phyloP scores from a whole-genome alignment of 2,797 vertebrate species.

The Phylloscopus collybita region DNA sequence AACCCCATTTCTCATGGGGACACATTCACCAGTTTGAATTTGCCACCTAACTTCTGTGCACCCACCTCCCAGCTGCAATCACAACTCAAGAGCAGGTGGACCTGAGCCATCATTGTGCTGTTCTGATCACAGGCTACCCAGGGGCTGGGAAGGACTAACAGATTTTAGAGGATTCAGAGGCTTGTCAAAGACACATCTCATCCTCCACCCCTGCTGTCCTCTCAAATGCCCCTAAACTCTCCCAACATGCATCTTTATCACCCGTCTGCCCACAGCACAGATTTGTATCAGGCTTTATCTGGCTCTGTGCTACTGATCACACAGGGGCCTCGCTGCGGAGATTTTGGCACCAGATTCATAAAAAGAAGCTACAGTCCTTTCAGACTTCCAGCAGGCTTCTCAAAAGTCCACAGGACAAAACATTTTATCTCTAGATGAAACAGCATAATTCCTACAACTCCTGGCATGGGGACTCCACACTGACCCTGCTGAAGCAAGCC shows the following conservation, averaged over 20 bases:
- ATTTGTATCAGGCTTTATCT: neutral
- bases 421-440: neutral
- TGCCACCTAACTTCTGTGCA: neutral
- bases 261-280: neutral
- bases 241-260: neutral
- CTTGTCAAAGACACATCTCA: neutral
- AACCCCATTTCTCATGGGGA: neutral
- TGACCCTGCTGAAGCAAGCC: neutral
- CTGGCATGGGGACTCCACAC: accelerated
- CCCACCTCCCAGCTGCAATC: neutral
- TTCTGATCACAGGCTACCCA: neutral
- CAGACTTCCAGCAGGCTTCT: neutral
- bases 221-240: neutral
- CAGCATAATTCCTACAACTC: neutral
- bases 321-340: neutral
- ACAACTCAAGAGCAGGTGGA: neutral
- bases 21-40: neutral
- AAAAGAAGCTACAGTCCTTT: neutral
- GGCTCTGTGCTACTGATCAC: neutral
- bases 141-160: neutral
- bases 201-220: neutral
- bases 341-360: neutral
- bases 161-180: neutral
- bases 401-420: neutral
- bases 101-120: accelerated